Evolutionary conservation across 2,888 invertebrate genomes (phyloP).

Genomic region (Eilema sororculum): DNA sequence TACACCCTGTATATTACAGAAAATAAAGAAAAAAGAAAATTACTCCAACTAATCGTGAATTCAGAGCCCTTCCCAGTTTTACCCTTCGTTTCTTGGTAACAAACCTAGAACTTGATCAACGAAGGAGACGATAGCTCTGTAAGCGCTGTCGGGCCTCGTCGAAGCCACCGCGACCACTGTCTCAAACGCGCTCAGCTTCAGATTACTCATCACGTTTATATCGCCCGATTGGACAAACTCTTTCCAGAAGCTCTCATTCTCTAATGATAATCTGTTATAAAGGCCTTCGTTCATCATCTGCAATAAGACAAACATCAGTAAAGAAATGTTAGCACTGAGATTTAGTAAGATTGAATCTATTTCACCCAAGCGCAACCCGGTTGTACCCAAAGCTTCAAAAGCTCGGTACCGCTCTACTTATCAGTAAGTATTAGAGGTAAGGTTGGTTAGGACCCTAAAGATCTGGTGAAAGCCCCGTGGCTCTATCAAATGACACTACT

Average conservation of each 20-base stretch:
- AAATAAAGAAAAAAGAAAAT: too few species aligned
- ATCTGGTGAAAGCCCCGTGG: too few species aligned
- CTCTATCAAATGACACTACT: too few species aligned
- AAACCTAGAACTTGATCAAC: conserved; percentile 89
- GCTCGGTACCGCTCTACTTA: too few species aligned
- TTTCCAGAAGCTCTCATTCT: conserved; percentile 89
- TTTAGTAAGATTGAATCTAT: too few species aligned
- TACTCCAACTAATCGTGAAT: too few species aligned
- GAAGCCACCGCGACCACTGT: conserved; percentile 92
- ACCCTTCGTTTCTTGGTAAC: conserved; percentile 5
- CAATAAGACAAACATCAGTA: conserved; percentile 40
- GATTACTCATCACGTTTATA: conserved; percentile 88
- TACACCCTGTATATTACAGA: too few species aligned
- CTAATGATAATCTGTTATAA: conserved; percentile 88
- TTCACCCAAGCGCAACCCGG: too few species aligned
- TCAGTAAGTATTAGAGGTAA: background rate
- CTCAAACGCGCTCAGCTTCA: conserved; percentile 91
- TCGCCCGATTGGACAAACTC: conserved; percentile 89
- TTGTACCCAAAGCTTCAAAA: too few species aligned
- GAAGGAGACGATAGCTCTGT: conserved; percentile 91
- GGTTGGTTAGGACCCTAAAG: background rate
- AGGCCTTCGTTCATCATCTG: conserved; percentile 88
- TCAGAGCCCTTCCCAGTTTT: too few species aligned
- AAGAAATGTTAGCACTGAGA: too few species aligned
- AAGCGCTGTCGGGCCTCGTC: conserved; percentile 93